Percentiles rank a stretch among this genome's conserved stretches.
phyloP scores from a whole-genome alignment of 2,113 vertebrate genomes.

The Romanogobio albipinnatus region DNA sequence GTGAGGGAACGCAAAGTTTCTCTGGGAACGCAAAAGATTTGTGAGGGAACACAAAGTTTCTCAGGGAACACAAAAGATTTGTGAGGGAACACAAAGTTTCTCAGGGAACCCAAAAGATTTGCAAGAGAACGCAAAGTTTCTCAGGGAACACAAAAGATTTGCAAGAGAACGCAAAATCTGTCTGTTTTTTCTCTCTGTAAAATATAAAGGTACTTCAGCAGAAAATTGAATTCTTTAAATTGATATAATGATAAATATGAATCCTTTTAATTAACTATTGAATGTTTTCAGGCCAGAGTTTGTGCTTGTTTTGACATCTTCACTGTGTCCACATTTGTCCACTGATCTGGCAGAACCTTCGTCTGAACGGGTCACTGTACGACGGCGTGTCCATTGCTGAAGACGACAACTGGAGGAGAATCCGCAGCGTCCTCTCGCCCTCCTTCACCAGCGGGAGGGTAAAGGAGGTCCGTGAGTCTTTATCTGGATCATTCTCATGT shows the following conservation, averaged over 20 bases:
- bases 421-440: conserved; percentile 77
- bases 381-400: conserved; percentile 56
- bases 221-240: too few relatives aligned
- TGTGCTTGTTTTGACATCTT: background rate
- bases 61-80: too few relatives aligned
- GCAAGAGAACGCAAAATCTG: too few relatives aligned
- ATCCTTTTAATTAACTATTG: background rate
- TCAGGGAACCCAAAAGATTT: too few relatives aligned
- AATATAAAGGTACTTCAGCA: background rate
- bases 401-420: conserved; percentile 79
- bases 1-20: too few relatives aligned
- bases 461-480: conserved; percentile 74
- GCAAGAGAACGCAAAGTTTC: too few relatives aligned
- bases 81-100: too few relatives aligned
- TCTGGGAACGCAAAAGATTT: too few relatives aligned
- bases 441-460: conserved; percentile 83
- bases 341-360: conserved; percentile 59
- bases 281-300: background rate
- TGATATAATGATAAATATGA: too few relatives aligned
- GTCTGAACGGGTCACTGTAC: conserved; percentile 63
- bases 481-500: background rate
- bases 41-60: too few relatives aligned
- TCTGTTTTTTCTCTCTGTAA: too few relatives aligned
- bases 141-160: too few relatives aligned
- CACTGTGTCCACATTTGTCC: background rate